Conservation (phyloP, 2,888 invertebrate genomes). For the Tetropium fuscum region DNA sequence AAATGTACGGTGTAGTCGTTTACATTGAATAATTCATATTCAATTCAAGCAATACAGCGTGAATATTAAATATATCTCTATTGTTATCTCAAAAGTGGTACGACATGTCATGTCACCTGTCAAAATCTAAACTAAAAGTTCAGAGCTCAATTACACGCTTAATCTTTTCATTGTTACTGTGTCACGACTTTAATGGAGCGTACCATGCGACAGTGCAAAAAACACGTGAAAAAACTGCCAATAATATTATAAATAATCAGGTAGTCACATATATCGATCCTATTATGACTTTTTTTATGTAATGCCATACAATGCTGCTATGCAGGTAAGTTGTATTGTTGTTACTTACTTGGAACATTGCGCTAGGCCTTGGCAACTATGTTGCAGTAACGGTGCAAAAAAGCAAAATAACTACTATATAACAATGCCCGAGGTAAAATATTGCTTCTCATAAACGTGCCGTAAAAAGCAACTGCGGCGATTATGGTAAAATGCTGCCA, state of each 20-base stretch:
- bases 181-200: conserved; percentile 6
- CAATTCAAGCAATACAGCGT: conserved; percentile 1
- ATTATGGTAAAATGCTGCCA: too few relatives aligned
- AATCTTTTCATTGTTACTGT: not conserved
- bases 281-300: not conserved
- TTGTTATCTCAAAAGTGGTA: conserved; percentile 1
- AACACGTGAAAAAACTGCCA: not conserved
- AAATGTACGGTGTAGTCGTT: not conserved
- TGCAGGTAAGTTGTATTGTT: conserved; percentile 1
- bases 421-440: too few relatives aligned
- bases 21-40: conserved; percentile 14
- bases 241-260: not conserved
- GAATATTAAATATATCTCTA: conserved; percentile 3
- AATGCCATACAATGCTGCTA: not conserved
- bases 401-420: not conserved
- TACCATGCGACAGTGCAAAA: not conserved
- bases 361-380: not conserved
- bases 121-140: conserved; percentile 5
- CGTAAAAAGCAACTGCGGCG: too few relatives aligned
- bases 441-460: too few relatives aligned
- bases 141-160: not conserved
- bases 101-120: conserved; percentile 6
- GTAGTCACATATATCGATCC: not conserved
- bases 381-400: not conserved
- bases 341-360: not conserved